Evolutionary conservation across 2,797 vertebrate species (phyloP), one percentile per base, ranked within the genome.

Genomic region (Platyrinchus mystaceus): DNA sequence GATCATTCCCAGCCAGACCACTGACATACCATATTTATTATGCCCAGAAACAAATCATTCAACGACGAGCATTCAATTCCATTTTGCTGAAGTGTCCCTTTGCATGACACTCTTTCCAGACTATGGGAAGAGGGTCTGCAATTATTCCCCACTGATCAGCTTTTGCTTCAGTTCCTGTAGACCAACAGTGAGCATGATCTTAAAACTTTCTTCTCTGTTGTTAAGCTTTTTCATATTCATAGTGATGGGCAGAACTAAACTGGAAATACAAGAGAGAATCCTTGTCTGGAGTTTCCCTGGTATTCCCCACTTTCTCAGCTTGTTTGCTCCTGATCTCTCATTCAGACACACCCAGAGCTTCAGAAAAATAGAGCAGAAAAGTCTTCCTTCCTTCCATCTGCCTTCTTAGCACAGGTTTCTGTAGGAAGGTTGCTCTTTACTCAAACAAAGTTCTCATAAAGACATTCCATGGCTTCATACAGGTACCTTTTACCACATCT

Each of bases 241-340:
- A 69, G 39, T 23, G 24, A 28, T 27, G 30, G 27, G 36, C 43
- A 83, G 59, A 78, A 67, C 41, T 49, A 11, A 67, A 62, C n/a
- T n/a, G n/a, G n/a, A n/a, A n/a, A n/a, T n/a, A n/a, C n/a, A n/a
- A 26, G 23, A 56, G 5, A 46, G 22, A 0, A 1, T 3, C 20
- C 9, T 36, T 56, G 30, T n/a, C 9, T 46, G 28, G 10, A 56
- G 9, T 22, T 47, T 70, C 17, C 18, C 32, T 59, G 18, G 23
- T 27, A 9, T 43, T 79, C 39, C 78, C 28, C 8, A 15, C 18
- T 56, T 47, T 75, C 36, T 70, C 44, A 43, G 39, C 6, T 64
- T 70, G n/a, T 59, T 46, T 46, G 26, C n/a, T 76, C 70, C 32
- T 36, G 27, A 12, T 55, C 8, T 55, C 10, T 64, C 27, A 56